phyloP scores from a whole-genome alignment of 2,113 vertebrate genomes.

The Gopherus flavomarginatus region DNA sequence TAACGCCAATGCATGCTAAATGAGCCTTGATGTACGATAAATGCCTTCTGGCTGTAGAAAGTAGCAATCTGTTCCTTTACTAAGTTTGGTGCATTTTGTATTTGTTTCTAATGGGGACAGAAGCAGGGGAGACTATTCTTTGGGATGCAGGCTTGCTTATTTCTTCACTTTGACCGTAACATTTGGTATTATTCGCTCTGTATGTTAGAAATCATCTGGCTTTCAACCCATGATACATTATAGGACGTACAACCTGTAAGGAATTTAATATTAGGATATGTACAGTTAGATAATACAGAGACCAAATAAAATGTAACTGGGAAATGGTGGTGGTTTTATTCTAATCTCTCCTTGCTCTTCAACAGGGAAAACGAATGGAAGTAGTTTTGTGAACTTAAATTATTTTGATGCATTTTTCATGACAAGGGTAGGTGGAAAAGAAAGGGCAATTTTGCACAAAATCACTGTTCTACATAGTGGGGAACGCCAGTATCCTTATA shows the following conservation, averaged over 20 bases:
- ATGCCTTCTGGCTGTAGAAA: conserved; percentile 81
- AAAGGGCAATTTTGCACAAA: not conserved
- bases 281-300: conserved; percentile 75
- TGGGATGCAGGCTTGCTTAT: conserved; percentile 12
- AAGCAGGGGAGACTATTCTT: conserved; percentile 46
- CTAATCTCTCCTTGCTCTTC: not conserved
- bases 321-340: not conserved
- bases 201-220: conserved; percentile 85
- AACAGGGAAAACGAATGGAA: fast-evolving
- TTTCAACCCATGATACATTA: conserved; percentile 65
- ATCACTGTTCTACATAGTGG: not conserved
- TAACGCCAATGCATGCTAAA: conserved; percentile 82
- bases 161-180: conserved; percentile 79
- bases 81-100: conserved; percentile 82
- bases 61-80: conserved; percentile 83
- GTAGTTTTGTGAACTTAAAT: not conserved
- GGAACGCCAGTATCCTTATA: not conserved
- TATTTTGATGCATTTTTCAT: no score
- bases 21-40: conserved; percentile 81
- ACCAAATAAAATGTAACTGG: conserved; percentile 58
- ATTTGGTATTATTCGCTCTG: conserved; percentile 80
- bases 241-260: conserved; percentile 71
- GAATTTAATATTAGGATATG: conserved; percentile 15
- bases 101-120: conserved; percentile 77
- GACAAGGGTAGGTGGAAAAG: not conserved